phyloP scores from a whole-genome alignment of 2,113 vertebrate species.

The Dasyornis broadbenti region DNA sequence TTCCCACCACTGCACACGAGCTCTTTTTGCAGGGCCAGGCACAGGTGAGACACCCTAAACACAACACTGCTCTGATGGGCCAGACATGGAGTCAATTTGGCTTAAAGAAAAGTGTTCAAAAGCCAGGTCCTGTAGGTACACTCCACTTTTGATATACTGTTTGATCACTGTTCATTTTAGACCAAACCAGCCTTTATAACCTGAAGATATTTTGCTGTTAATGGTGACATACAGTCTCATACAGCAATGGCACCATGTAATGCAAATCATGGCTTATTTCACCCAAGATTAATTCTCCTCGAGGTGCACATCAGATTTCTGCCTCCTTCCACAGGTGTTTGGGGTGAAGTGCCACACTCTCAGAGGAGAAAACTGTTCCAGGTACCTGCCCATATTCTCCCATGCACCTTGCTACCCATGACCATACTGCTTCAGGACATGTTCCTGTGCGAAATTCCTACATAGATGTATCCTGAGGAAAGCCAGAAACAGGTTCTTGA shows the following conservation, averaged over 20 bases:
- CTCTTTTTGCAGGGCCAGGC: not conserved
- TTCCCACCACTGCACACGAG: rapidly evolving
- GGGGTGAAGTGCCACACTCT: not conserved
- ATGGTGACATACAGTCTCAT: rapidly evolving
- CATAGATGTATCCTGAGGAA: not conserved
- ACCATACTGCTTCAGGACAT: too few relatives aligned
- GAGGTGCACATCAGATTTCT: not conserved
- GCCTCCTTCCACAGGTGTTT: not conserved
- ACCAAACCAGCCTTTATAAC: not conserved
- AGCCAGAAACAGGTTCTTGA: not conserved
- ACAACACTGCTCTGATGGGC: not conserved
- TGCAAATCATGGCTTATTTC: not conserved
- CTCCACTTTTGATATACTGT: not conserved
- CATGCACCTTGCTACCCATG: not conserved
- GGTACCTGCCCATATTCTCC: not conserved
- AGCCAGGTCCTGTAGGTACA: not conserved
- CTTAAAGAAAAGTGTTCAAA: not conserved
- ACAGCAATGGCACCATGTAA: not conserved
- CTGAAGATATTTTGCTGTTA: not conserved
- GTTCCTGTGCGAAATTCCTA: not conserved
- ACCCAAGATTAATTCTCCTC: not conserved
- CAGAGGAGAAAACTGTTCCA: not conserved
- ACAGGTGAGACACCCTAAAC: not conserved
- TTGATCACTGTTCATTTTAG: not conserved
- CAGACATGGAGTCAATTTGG: not conserved